A percentile compares a stretch with the other conserved stretches of the same genome.
Evolutionary conservation across 2,888 invertebrate species (phyloP).

Genomic region (Lypha dubia): DNA sequence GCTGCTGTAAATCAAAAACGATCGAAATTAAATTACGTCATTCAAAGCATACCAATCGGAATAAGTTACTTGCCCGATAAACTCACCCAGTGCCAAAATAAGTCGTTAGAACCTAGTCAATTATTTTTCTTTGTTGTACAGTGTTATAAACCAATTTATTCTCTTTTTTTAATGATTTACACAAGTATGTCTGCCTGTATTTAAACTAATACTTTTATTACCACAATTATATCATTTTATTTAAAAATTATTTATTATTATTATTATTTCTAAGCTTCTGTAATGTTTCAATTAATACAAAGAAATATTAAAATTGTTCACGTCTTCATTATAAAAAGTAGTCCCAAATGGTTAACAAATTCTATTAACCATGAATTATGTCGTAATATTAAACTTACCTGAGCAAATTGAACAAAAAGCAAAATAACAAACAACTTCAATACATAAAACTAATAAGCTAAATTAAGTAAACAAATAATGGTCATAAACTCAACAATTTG

Average conservation of each 20-base stretch:
- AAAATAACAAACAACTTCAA: background rate
- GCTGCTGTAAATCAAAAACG: no score
- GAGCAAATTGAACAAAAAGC: no score
- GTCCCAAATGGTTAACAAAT: constrained; percentile 59
- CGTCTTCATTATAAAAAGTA: constrained; percentile 15
- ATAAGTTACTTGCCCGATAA: no score
- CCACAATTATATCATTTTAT: background rate
- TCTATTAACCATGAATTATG: constrained; percentile 66
- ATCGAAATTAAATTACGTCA: no score
- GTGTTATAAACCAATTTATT: no score
- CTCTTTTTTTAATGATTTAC: no score
- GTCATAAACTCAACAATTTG: constrained; percentile 16
- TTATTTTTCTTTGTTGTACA: no score
- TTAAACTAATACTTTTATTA: background rate
- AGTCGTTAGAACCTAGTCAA: no score
- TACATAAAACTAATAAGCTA: constrained; percentile 27
- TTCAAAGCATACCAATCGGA: no score
- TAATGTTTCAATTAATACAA: background rate
- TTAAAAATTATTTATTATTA: background rate
- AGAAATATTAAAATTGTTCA: constrained; percentile 2
- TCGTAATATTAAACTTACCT: constrained; percentile 51
- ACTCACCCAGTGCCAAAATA: no score
- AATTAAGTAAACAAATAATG: constrained; percentile 46
- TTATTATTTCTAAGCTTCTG: background rate
- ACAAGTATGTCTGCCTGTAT: no score